Conservation (phyloP, 1,140 invertebrate species). For the Drosophila saltans region DNA sequence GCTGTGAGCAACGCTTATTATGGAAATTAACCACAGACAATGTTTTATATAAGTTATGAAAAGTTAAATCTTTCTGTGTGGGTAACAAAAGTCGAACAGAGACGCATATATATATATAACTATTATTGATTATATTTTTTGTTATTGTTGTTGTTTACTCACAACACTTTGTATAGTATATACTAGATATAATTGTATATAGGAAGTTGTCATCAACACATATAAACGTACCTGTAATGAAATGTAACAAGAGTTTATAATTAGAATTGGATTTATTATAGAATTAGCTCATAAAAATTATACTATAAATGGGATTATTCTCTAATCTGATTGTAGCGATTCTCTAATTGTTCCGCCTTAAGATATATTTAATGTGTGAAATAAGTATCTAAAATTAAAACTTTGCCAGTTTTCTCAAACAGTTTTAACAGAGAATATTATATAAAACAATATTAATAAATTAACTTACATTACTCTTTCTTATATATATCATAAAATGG, state of each 20-base stretch:
- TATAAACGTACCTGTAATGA: conserved; percentile 52
- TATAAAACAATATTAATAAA: too few relatives aligned
- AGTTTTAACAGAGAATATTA: too few relatives aligned
- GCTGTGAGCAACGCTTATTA: conserved; percentile 69
- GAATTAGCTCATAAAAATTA: neutral
- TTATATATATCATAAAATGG: too few relatives aligned
- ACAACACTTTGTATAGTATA: conserved; percentile 32
- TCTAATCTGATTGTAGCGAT: too few relatives aligned
- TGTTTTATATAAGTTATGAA: conserved; percentile 27
- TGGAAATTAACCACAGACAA: conserved; percentile 67
- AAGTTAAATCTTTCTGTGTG: neutral
- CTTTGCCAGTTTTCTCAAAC: too few relatives aligned
- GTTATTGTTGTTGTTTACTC: conserved; percentile 36
- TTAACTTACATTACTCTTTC: too few relatives aligned
- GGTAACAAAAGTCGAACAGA: conserved; percentile 17
- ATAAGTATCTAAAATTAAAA: too few relatives aligned
- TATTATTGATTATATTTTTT: too few relatives aligned
- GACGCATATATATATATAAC: conserved; percentile 41
- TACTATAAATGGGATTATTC: neutral
- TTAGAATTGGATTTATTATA: conserved; percentile 3
- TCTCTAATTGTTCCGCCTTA: too few relatives aligned
- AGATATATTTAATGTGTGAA: too few relatives aligned
- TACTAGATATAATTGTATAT: neutral
- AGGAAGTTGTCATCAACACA: conserved; percentile 35
- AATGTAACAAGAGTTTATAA: conserved; percentile 19